Evolutionary conservation across 2,113 vertebrate species (phyloP).

Genomic region (Elephas maximus): DNA sequence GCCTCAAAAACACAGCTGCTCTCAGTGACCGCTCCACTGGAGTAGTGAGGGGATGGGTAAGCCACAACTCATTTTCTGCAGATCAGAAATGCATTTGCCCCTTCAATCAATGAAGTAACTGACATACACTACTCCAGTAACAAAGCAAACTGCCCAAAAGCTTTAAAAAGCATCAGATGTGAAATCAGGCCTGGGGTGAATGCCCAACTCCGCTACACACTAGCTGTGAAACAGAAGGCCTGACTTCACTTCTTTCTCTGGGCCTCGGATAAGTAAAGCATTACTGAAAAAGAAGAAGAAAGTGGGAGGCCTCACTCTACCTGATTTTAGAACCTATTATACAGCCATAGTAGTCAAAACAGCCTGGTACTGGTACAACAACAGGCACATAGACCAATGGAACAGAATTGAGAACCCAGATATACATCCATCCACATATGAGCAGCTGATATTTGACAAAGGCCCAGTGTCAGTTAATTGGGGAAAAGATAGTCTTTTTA

Average conservation of each 20-base stretch:
- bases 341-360: too few species aligned
- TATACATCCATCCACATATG: too few species aligned
- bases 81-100: neutral
- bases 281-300: too few species aligned
- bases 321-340: too few species aligned
- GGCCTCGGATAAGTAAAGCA: neutral
- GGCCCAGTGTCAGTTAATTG: too few species aligned
- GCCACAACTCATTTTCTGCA: neutral
- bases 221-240: neutral
- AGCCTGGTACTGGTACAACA: too few species aligned
- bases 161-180: neutral
- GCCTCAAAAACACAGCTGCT: slow-evolving; percentile 1
- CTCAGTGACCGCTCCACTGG: neutral
- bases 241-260: neutral
- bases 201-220: neutral
- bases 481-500: too few species aligned
- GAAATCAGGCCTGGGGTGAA: neutral
- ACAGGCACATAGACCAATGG: too few species aligned
- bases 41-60: neutral
- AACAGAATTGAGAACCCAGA: too few species aligned
- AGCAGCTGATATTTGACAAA: too few species aligned
- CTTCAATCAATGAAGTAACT: neutral
- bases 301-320: too few species aligned
- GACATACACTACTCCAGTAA: neutral
- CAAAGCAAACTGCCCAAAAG: neutral